Evolutionary conservation across 2,888 invertebrate species (phyloP).

Genomic region (Ethmia dodecea): DNA sequence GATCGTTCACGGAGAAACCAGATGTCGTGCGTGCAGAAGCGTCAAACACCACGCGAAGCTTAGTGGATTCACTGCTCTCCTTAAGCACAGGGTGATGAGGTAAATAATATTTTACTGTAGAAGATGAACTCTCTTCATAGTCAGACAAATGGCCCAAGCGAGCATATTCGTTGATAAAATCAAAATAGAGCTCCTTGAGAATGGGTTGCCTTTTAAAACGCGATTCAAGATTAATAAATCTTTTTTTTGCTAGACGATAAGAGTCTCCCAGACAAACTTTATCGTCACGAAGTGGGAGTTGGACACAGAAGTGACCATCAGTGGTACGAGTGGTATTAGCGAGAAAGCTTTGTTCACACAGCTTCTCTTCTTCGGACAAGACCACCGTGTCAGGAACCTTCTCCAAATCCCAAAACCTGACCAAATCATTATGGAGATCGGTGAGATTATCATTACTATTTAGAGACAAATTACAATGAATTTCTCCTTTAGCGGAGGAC

Average conservation of each 20-base stretch:
- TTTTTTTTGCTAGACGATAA: neutral
- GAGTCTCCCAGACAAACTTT: neutral
- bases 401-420: conserved; percentile 1
- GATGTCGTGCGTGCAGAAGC: conserved; percentile 5
- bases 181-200: neutral
- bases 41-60: neutral
- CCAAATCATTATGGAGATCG: no score
- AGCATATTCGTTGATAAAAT: conserved; percentile 4
- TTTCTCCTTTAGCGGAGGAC: no score
- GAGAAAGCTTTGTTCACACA: conserved; percentile 9
- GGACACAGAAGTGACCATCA: conserved; percentile 1
- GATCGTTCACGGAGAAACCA: conserved; percentile 7
- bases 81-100: neutral
- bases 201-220: conserved; percentile 6
- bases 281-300: neutral
- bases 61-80: neutral
- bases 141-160: conserved; percentile 1
- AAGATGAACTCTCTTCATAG: neutral
- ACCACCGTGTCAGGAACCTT: neutral
- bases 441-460: no score
- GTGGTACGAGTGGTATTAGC: conserved; percentile 1
- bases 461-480: no score
- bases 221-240: conserved; percentile 3
- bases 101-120: neutral
- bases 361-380: conserved; percentile 2